phyloP scores from a whole-genome alignment of 2,113 vertebrate genomes.

The Nesoenas mayeri region DNA sequence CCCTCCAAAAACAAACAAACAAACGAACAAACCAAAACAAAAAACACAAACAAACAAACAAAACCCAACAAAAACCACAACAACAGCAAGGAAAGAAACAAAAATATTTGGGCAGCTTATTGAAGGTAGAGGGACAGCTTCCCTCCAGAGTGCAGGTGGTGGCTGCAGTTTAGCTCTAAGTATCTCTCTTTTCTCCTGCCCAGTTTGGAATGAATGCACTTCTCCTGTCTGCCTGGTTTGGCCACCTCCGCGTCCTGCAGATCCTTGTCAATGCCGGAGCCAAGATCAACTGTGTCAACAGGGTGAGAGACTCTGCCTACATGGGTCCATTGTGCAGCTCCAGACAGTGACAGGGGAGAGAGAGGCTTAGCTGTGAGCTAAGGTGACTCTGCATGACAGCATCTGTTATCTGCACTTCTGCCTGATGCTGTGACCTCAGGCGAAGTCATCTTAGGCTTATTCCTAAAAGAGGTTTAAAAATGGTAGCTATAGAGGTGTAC shows the following conservation, averaged over 20 bases:
- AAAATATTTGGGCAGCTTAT: not conserved
- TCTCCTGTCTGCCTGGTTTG: constrained; percentile 91
- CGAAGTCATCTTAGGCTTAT: not conserved
- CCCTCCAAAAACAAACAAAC: no score
- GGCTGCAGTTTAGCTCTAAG: not conserved
- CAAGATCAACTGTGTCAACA: constrained; percentile 83
- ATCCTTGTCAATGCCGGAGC: constrained; percentile 86
- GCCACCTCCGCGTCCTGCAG: constrained; percentile 85
- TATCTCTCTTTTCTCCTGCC: not conserved
- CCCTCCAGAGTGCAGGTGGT: not conserved
- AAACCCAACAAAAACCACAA: no score
- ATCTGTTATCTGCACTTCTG: not conserved
- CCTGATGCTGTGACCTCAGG: no score
- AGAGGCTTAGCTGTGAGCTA: not conserved
- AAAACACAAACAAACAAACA: no score
- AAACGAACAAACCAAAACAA: no score
- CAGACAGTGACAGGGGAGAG: not conserved
- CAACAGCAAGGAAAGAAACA: not conserved
- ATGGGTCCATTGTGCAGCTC: not conserved
- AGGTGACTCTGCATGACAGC: not conserved
- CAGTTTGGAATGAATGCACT: constrained; percentile 93
- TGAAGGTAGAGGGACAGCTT: not conserved
- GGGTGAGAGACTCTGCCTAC: constrained; percentile 64
- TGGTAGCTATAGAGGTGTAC: not conserved
- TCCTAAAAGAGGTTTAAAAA: not conserved